These are phyloP conservation scores for Tachina fera DNA, from an alignment of 2,888 invertebrate species.

Conservation along the genomic window DNA sequence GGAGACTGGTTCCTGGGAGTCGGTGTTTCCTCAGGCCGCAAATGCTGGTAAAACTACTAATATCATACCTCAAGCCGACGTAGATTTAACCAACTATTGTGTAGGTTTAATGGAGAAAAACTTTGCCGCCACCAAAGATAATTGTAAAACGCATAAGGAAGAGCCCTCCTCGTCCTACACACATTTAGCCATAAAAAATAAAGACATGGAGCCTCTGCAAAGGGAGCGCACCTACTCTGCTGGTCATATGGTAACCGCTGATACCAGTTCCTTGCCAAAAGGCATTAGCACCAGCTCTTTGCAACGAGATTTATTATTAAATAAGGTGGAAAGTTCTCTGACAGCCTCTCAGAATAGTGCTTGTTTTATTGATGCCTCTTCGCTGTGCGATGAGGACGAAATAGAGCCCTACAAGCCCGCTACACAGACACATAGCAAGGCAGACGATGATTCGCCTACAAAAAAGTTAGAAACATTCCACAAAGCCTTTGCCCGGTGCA, in stretches of 20 bases:
- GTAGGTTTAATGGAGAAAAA: constrained; percentile 81
- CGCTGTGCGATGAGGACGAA: constrained; percentile 88
- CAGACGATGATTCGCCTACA: constrained; percentile 75
- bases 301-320: constrained; percentile 70
- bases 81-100: constrained; percentile 83
- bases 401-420: constrained; percentile 76
- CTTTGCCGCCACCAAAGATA: constrained; percentile 57
- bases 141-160: constrained; percentile 41
- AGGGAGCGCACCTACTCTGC: constrained; percentile 74
- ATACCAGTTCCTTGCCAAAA: constrained; percentile 74
- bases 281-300: constrained; percentile 76
- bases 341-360: constrained; percentile 82
- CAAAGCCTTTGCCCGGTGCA: constrained; percentile 81
- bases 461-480: constrained; percentile 81
- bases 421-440: constrained; percentile 54
- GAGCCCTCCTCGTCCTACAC: constrained; percentile 53
- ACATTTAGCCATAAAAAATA: constrained; percentile 45
- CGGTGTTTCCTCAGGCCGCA: constrained; percentile 84
- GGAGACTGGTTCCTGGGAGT: constrained; percentile 87
- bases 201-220: constrained; percentile 64
- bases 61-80: constrained; percentile 52
- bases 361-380: constrained; percentile 91
- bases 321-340: constrained; percentile 77
- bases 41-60: constrained; percentile 4
- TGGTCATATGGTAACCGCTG: constrained; percentile 71